phyloP scores from a whole-genome alignment of 1,140 invertebrate species.

The Diorhabda carinulata region DNA sequence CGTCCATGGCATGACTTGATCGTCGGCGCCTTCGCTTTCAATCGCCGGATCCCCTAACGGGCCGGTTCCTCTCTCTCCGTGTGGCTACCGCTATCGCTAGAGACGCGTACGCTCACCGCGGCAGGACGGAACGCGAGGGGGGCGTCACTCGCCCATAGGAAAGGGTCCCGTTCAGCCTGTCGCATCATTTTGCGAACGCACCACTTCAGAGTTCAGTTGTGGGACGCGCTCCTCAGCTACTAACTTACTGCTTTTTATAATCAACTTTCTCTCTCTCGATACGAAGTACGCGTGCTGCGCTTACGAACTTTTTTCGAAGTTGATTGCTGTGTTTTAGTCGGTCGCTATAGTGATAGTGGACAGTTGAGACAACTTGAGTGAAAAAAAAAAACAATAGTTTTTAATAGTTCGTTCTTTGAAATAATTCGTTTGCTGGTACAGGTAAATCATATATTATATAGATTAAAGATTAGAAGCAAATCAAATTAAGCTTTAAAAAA shows the following conservation, averaged over 20 bases:
- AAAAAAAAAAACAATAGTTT: too few relatives aligned
- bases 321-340: not conserved
- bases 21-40: conserved; percentile 1
- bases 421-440: too few relatives aligned
- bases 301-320: not conserved
- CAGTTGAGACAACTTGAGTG: not conserved
- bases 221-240: conserved; percentile 11
- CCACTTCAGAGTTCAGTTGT: conserved; percentile 10
- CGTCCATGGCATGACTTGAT: not conserved
- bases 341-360: not conserved
- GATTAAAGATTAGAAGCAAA: too few relatives aligned
- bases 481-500: too few relatives aligned
- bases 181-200: conserved; percentile 18
- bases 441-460: too few relatives aligned
- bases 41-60: not conserved
- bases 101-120: not conserved
- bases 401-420: too few relatives aligned
- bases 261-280: not conserved
- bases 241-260: not conserved
- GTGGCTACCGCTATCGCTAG: not conserved
- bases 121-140: not conserved
- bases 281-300: conserved; percentile 3
- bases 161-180: conserved; percentile 17
- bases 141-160: not conserved
- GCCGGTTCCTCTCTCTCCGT: not conserved